A percentile compares a stretch with the other conserved stretches of the same genome.
Conservation (phyloP, 2,888 invertebrate genomes). For the Zygothrica quintamaculata region DNA sequence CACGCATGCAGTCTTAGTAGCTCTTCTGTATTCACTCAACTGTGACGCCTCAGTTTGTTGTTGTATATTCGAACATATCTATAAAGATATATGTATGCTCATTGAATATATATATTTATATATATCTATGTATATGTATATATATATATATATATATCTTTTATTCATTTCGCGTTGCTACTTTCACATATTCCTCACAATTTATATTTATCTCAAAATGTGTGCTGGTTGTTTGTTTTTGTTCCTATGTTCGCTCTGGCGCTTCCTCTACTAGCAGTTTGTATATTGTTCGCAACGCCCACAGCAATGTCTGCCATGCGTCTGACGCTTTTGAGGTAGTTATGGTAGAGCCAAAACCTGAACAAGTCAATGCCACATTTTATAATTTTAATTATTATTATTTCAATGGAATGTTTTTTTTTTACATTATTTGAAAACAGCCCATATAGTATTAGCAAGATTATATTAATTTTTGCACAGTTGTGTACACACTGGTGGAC, state of each 20-base stretch:
- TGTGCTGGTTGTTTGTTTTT: conserved; percentile 67
- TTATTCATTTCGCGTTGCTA: conserved; percentile 43
- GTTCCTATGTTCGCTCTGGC: conserved; percentile 40
- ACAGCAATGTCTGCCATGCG: conserved; percentile 67
- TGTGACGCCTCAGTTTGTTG: conserved; percentile 71
- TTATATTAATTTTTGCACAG: background rate
- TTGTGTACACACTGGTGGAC: conserved; percentile 38
- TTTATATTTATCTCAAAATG: conserved; percentile 72
- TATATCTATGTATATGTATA: background rate
- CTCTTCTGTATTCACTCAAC: conserved; percentile 52
- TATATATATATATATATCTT: conserved; percentile 11
- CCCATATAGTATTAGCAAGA: conserved; percentile 16
- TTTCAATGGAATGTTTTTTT: conserved; percentile 20
- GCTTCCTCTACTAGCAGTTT: conserved; percentile 36
- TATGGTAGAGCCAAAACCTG: conserved; percentile 23
- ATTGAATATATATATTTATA: conserved; percentile 8
- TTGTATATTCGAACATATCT: conserved; percentile 27
- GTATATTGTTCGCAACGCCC: conserved; percentile 56
- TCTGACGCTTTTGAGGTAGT: conserved; percentile 48
- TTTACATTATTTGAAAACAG: conserved; percentile 55
- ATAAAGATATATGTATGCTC: conserved; percentile 2
- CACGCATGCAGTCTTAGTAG: conserved; percentile 6
- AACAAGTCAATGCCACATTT: conserved; percentile 60
- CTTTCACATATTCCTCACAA: conserved; percentile 57
- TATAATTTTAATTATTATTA: conserved; percentile 35